Evolutionary conservation across 2,113 vertebrate species (phyloP), one percentile per base, ranked within the genome.

Genomic region (Cranoglanis bouderius): DNA sequence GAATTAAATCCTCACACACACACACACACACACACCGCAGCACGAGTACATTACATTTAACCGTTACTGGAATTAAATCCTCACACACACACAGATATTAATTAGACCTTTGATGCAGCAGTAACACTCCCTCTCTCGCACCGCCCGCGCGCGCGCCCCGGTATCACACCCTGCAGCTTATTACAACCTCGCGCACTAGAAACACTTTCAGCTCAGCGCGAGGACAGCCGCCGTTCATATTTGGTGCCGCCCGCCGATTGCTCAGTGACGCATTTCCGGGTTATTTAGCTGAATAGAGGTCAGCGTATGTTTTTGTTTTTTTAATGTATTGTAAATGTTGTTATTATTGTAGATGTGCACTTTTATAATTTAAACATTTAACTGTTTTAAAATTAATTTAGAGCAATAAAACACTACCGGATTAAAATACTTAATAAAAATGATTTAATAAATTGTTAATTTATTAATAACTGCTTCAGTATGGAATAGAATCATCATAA

Each of bases 151-250:
- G 9, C 24, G 40, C 10, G 9, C 24, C 4, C 67, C 63, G 63
- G 35, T 74, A 18, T 74, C 35, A 38, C 70, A 19, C 32, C 67
- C 18, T 10, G 38, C 38, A 75, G 19, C 38, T 75, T 38, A 43
- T 40, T 26, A 43, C 5, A 29, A 8, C 2, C 70, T 72, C 70
- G 32, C 35, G 32, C 70, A 38, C 32, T 72, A 6, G n/a, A 35
- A 21, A 72, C 14, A 19, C 3, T 70, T 2, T 1, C 32, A 70
- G 10, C 0, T 29, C 3, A 4, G 43, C 43, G 43, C 74, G 74
- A 8, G 38, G 21, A 46, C 82, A 5, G 57, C 21, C 88, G 85
- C 87, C 65, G 90, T 90, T 93, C 92, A 92, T 91, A 92, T 91
- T 81, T 86, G 74, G 90, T 81, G 78, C 88, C 3, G 32, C 14